Conservation (phyloP, 2,797 vertebrate genomes). For the Enteromius argenteus region DNA sequence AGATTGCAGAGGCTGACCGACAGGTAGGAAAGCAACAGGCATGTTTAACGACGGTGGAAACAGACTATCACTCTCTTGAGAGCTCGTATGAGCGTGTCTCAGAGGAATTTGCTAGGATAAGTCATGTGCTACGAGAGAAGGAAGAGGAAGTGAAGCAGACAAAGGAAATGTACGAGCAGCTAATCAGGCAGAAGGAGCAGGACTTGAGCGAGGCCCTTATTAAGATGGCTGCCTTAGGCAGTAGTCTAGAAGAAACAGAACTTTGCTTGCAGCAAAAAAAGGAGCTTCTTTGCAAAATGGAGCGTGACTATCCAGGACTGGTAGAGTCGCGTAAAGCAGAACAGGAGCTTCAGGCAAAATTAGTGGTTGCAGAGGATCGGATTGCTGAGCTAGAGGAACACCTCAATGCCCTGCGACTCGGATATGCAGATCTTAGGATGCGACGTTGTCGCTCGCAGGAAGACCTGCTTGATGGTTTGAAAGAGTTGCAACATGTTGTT, state of each 20-base stretch:
- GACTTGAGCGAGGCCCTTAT: constrained; percentile 90
- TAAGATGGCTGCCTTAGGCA: constrained; percentile 88
- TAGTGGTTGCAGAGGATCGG: constrained; percentile 79
- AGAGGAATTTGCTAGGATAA: constrained; percentile 86
- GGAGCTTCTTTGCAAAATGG: constrained; percentile 82
- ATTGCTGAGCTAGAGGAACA: constrained; percentile 79
- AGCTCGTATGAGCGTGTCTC: constrained; percentile 84
- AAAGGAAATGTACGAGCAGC: constrained; percentile 86
- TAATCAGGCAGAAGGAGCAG: constrained; percentile 87
- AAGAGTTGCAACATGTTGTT: constrained; percentile 59
- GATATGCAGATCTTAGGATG: constrained; percentile 77
- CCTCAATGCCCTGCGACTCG: constrained; percentile 77
- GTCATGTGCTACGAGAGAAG: constrained; percentile 85
- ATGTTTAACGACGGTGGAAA: constrained; percentile 84
- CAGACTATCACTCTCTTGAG: constrained; percentile 86
- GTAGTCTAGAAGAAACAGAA: constrained; percentile 90
- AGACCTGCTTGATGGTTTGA: constrained; percentile 60
- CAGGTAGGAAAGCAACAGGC: constrained; percentile 86
- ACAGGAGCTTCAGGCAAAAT: constrained; percentile 76
- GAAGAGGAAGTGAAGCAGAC: constrained; percentile 89
- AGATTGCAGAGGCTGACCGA: constrained; percentile 84
- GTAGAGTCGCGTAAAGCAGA: constrained; percentile 75
- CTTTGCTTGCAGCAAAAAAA: constrained; percentile 86
- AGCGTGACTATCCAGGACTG: constrained; percentile 66
- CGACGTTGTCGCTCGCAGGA: constrained; percentile 73